Base-by-base conservation (phyloP, 2,113 vertebrate genomes). In the Hiodon alosoides region DNA sequence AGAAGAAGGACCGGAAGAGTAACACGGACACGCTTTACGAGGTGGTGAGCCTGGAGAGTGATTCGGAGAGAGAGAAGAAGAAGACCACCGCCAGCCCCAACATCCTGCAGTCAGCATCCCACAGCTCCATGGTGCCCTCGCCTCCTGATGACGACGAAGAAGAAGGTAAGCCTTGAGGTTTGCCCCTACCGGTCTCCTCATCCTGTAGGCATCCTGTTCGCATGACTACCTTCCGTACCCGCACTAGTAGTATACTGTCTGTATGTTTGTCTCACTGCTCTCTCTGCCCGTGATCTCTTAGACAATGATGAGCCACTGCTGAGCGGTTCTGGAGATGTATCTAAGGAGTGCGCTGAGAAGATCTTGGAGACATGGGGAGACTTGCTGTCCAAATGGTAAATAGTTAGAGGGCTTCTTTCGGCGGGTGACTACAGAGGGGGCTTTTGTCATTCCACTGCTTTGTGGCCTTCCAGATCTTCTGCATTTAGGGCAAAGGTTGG, bases 351-450 rank as follows among this genome's bases (percentile, higher is more conserved):
- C 79, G 97, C 94, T 3, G 97, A 97, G 89, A 99, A 99, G 89
- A 98, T 98, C 81, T 92, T 99, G 77, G 97, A 99, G 89, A 98
- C 97, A 0, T 99, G 97, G 97, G 97, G 96, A 86, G 97, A 99
- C 75, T 90, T 99, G 69, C 85, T 99, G 75, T 95, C 97, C 78
- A 99, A 97, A 85, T 99, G 97, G 97, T 99, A 87, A 92, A 94
- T 86, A 71, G 57, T 31, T 13, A 13, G 31, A 31, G 31, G 9
- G 10, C 11, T 10, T 2, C 5, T 2, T 2, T 55, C 10, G 3
- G 52, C 3, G 8, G 50, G 13, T 4, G 10, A n/a, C 48, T 2
- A 7, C 11, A 9, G 3, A 52, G 50, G 52, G 6, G 50, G 4
- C 3, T 66, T 13, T 31, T 53, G n/a, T 67, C 3, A 48, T 50